Evolutionary conservation across 2,113 vertebrate species (phyloP).

Genomic region (Anoplopoma fimbria): DNA sequence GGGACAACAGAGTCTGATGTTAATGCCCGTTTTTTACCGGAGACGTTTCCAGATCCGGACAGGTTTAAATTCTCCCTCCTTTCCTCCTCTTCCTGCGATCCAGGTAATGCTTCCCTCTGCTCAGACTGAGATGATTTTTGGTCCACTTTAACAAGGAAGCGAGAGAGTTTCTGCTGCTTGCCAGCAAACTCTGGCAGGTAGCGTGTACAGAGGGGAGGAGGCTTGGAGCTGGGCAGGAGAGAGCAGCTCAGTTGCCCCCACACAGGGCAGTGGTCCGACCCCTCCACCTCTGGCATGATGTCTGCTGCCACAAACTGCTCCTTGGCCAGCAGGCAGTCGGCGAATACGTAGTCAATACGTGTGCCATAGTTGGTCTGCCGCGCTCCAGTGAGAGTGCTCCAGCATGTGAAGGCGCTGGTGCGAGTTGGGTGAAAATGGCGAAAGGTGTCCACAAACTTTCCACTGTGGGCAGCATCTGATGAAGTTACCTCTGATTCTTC

Average conservation of each 20-base stretch:
- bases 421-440: conserved; percentile 88
- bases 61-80: conserved; percentile 73
- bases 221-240: conserved; percentile 78
- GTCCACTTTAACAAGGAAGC: conserved; percentile 85
- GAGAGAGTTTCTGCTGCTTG: conserved; percentile 81
- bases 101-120: conserved; percentile 67
- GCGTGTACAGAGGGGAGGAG: conserved; percentile 85
- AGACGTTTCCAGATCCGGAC: background rate
- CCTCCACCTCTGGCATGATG: conserved; percentile 89
- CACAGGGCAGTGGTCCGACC: conserved; percentile 93
- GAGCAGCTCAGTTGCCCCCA: conserved; percentile 83
- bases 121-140: conserved; percentile 41
- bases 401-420: conserved; percentile 89
- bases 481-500: conserved; percentile 19
- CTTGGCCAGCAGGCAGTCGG: conserved; percentile 77
- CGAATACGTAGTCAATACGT: conserved; percentile 92
- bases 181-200: conserved; percentile 90
- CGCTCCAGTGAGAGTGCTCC: conserved; percentile 88
- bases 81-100: conserved; percentile 79
- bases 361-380: conserved; percentile 91
- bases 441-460: conserved; percentile 88
- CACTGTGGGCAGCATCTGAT: conserved; percentile 20
- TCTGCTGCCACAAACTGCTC: conserved; percentile 82
- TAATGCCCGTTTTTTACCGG: conserved; percentile 67
- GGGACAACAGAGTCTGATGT: conserved; percentile 57